Conservation (phyloP, 2,113 vertebrate species). For the Megaceryle torquata region DNA sequence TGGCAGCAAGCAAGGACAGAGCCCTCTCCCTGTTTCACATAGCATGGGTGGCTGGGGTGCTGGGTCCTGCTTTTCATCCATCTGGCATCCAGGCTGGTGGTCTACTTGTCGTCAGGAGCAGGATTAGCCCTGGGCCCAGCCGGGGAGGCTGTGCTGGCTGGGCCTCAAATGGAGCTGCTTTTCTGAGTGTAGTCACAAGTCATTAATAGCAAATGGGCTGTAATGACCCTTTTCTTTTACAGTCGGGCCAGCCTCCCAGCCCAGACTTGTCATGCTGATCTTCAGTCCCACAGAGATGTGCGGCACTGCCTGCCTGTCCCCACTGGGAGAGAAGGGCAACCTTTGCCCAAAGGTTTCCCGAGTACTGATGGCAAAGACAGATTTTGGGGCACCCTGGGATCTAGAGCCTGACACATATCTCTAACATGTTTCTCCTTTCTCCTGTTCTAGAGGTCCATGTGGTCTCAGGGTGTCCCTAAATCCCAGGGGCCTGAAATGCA, state of each 20-base stretch:
- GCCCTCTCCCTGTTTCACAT: neutral
- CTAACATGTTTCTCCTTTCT: neutral
- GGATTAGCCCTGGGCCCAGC: neutral
- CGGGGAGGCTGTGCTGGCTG: neutral
- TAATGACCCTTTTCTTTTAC: neutral
- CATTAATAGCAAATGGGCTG: neutral
- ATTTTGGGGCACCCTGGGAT: neutral
- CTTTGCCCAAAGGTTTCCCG: neutral
- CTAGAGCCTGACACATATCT: accelerated
- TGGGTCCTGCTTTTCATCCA: neutral
- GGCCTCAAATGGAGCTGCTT: neutral
- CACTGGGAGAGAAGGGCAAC: neutral
- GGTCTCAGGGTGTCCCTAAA: neutral
- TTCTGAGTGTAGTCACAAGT: neutral
- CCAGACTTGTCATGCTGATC: neutral
- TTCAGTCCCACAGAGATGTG: neutral
- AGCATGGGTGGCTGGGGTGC: accelerated
- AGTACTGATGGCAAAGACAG: neutral
- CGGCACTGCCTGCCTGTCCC: neutral
- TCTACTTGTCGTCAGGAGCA: neutral
- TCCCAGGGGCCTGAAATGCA: no score
- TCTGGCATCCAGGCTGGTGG: neutral
- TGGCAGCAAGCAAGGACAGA: neutral
- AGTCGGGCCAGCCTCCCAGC: neutral
- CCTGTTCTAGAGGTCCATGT: neutral